A percentile compares a stretch with the other conserved stretches of the same genome.
Conservation (phyloP, 1,140 invertebrate species). For the Aphelinus atriplicis region DNA sequence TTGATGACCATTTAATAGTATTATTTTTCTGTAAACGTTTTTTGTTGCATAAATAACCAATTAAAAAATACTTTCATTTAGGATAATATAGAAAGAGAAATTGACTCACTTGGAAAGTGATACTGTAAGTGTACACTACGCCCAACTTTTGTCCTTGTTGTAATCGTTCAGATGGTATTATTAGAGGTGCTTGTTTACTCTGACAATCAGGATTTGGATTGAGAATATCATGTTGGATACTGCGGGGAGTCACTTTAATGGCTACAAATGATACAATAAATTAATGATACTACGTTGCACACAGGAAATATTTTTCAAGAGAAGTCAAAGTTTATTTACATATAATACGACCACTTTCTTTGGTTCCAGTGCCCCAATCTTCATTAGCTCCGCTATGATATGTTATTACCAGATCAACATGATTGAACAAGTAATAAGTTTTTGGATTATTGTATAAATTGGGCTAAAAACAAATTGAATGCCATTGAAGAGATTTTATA, state of each 20-base stretch:
- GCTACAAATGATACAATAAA: slow-evolving; percentile 56
- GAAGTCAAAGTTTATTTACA: slow-evolving; percentile 62
- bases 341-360: slow-evolving; percentile 88
- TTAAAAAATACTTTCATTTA: slow-evolving; percentile 33
- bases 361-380: slow-evolving; percentile 83
- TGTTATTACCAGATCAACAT: slow-evolving; percentile 91
- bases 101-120: slow-evolving; percentile 77
- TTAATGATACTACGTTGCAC: background rate
- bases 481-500: slow-evolving; percentile 9
- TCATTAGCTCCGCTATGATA: slow-evolving; percentile 89
- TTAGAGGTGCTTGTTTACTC: slow-evolving; percentile 70
- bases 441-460: slow-evolving; percentile 69
- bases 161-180: slow-evolving; percentile 72
- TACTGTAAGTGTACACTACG: slow-evolving; percentile 89
- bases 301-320: background rate
- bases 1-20: slow-evolving; percentile 95
- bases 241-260: slow-evolving; percentile 81
- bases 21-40: slow-evolving; percentile 72
- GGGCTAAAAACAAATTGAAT: slow-evolving; percentile 18
- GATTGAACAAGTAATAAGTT: slow-evolving; percentile 95
- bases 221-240: slow-evolving; percentile 74
- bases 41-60: too few relatives aligned
- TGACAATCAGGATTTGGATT: slow-evolving; percentile 67
- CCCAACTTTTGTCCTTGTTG: slow-evolving; percentile 69
- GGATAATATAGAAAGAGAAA: background rate